Base-by-base conservation (phyloP, 2,113 vertebrate genomes). In the Saccopteryx bilineata region DNA sequence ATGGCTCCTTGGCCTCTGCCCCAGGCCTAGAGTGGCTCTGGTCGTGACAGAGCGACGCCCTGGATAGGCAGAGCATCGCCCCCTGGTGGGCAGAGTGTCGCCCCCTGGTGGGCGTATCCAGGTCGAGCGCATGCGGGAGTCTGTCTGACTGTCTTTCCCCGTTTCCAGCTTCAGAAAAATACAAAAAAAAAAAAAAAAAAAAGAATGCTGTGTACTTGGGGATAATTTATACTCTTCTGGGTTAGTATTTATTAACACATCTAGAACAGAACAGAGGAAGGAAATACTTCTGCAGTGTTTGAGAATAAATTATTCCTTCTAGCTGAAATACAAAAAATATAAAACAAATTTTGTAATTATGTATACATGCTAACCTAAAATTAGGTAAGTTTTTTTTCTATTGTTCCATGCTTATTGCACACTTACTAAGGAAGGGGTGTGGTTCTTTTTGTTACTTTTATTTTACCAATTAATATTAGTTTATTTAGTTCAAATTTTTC, bases 301-400 rank as follows among this genome's bases (percentile, higher is more conserved):
- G 33, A 84, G 28, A 75, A 2, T 79, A 28, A 84, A 60, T 13
- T 84, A 72, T 92, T 72, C 15, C 46, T 95, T 96, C 31, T 19
- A 93, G 52, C 39, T 87, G 91, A 95, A 87, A 76, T 71, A 71
- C 68, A 95, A 33, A 90, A 85, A 85, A 74, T 81, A 56, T 11
- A 48, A 95, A 87, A 88, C 81, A 93, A n/a, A 79, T 93, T 80
- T 79, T 95, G 26, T 80, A 71, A 87, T 61, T 69, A 60, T 21
- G 15, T 56, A 46, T 54, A 52, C 0, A 46, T 56, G 15, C 13
- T 72, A 50, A 86, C 28, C 18, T 66, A 93, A 92, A 96, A 68
- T 72, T 58, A 56, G 31, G 23, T 46, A n/a, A 56, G 60, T 61
- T 75, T 94, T 87, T 95, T 9, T 80, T 11, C 65, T 90, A 28